These are phyloP conservation scores for Mercenaria mercenaria DNA, from an alignment of 1,140 invertebrate species.

Conservation along the genomic window DNA sequence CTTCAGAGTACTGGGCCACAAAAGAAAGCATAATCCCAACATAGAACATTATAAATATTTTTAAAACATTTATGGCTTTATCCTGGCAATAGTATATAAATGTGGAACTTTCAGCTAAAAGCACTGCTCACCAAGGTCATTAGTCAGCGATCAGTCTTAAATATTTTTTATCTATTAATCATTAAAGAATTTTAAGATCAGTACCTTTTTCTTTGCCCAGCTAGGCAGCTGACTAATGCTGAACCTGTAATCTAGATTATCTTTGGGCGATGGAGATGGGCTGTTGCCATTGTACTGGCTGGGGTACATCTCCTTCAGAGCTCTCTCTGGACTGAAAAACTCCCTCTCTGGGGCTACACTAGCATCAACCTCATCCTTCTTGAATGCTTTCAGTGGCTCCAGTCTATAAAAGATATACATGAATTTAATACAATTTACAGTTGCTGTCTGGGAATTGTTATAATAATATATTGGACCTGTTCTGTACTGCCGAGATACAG, in stretches of 20 bases:
- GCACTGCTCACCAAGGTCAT: too few relatives aligned
- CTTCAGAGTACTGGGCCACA: too few relatives aligned
- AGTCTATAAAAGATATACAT: conserved; percentile 48
- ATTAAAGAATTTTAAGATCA: too few relatives aligned
- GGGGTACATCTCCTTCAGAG: conserved; percentile 43
- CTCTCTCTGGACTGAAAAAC: conserved; percentile 42
- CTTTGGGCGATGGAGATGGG: not conserved
- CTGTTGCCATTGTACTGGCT: not conserved
- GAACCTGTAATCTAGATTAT: conserved; percentile 88
- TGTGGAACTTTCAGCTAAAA: too few relatives aligned
- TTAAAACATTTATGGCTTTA: too few relatives aligned
- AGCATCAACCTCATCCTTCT: conserved; percentile 39
- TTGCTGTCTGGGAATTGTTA: too few relatives aligned
- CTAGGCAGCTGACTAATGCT: conserved; percentile 93
- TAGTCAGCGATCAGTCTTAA: too few relatives aligned
- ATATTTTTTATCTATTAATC: too few relatives aligned
- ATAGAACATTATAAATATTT: too few relatives aligned
- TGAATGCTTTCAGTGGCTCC: conserved; percentile 14
- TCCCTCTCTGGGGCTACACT: not conserved
- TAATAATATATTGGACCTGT: not conserved
- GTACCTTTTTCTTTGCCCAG: conserved; percentile 95
- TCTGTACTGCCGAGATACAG: not conserved
- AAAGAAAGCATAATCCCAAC: too few relatives aligned
- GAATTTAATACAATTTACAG: not conserved
- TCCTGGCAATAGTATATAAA: too few relatives aligned